These are phyloP conservation scores for Sterna hirundo DNA, from an alignment of 2,113 vertebrate species.

Conservation along the genomic window DNA sequence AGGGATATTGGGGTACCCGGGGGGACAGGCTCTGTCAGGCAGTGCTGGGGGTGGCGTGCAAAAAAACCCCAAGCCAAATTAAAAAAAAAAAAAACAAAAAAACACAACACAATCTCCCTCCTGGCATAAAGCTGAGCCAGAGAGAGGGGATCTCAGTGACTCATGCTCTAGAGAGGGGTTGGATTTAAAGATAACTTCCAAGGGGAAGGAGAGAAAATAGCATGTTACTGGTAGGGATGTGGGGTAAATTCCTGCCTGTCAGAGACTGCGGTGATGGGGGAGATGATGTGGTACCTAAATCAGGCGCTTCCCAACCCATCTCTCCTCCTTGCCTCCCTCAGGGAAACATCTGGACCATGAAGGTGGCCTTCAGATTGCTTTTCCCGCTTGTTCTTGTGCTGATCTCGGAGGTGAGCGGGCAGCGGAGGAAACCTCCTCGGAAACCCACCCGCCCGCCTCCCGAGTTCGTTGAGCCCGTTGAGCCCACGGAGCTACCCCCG, in stretches of 20 bases:
- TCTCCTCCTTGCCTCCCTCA: neutral
- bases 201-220: neutral
- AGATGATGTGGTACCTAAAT: neutral
- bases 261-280: neutral
- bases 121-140: neutral
- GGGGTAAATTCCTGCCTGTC: neutral
- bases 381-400: slow-evolving; percentile 81
- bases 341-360: slow-evolving; percentile 83
- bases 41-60: neutral
- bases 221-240: neutral
- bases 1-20: neutral
- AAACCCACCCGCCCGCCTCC: slow-evolving; percentile 49
- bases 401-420: slow-evolving; percentile 72
- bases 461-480: slow-evolving; percentile 79
- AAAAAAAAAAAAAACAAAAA: neutral
- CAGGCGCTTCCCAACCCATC: neutral
- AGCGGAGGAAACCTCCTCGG: slow-evolving; percentile 69
- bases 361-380: slow-evolving; percentile 76
- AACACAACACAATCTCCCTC: neutral
- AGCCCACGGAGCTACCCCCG: slow-evolving; percentile 93
- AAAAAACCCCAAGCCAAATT: neutral
- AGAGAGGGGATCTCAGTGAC: neutral
- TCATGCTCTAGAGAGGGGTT: neutral
- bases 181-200: neutral
- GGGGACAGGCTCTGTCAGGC: accelerated